Base-by-base conservation (phyloP, 2,888 invertebrate genomes). In the Athripsodes cinereus region DNA sequence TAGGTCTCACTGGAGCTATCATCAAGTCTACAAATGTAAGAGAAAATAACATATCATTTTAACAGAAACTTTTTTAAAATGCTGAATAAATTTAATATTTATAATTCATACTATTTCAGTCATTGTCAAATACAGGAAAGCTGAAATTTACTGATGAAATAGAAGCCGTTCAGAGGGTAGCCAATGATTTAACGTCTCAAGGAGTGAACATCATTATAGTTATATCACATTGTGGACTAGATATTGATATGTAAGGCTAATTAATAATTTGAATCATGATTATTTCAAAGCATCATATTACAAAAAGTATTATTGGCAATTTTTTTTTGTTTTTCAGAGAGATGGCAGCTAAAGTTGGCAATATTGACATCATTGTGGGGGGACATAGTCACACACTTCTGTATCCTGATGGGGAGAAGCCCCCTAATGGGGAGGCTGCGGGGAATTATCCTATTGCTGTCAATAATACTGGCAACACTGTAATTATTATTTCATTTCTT, bases 351-450 rank as follows among this genome's bases (percentile, higher is more conserved):
- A 74, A 79, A 2, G 84, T 81, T 44, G 81, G 87, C 1, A 79
- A 83, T 31, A 81, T 94, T 53, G 90, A 92, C 69, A 78, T 93
- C 0, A 87, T 94, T 57, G 87, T 94, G n/a, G 93, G 93, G 3
- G 89, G 86, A 0, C 93, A 93, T 69, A 87, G 90, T 0, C 90
- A 94, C 70, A 85, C 88, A 0, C 83, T 93, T 65, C 78, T 93
- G 0, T 92, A 83, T 70, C 85, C 80, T 1, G 31, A 2, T 1
- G 80, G 79, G 0, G 76, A 76, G 1, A 73, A 69, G 1, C 69
- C 75, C 0, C 82, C 82, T 0, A 83, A 81, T 19, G 82, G 82
- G 0, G 74, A 52, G 0, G 74, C 85, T 0, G 68, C 65, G 13
- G 86, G 86, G 6, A 77, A 81, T 0, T 93, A 93, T 72, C 92